Conservation (phyloP, 2,888 invertebrate species). For the Deilephila elpenor region DNA sequence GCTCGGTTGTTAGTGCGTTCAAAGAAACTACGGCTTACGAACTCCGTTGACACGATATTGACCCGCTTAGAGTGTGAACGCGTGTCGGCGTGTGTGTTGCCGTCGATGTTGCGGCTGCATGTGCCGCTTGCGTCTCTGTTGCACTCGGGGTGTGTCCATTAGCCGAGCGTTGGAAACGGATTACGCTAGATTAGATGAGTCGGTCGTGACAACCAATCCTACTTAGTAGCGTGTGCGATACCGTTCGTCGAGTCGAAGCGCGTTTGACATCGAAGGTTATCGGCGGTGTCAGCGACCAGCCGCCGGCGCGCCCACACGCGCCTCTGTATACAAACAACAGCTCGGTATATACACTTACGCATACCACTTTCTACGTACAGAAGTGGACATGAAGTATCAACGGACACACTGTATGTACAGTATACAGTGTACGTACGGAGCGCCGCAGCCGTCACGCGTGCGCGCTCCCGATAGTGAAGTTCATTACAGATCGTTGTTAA, state of each 20-base stretch:
- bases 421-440: constrained; percentile 36
- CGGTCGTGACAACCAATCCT: constrained; percentile 13
- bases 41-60: constrained; percentile 28
- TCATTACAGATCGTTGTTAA: constrained; percentile 62
- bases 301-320: constrained; percentile 74
- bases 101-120: not conserved
- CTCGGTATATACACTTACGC: constrained; percentile 52
- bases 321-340: constrained; percentile 73
- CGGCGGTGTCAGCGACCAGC: constrained; percentile 81
- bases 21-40: constrained; percentile 27
- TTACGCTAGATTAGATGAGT: constrained; percentile 16
- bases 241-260: constrained; percentile 64
- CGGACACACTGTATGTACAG: constrained; percentile 40
- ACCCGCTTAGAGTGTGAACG: constrained; percentile 22
- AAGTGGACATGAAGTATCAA: constrained; percentile 33
- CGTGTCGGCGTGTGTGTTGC: constrained; percentile 11
- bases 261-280: constrained; percentile 82
- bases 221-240: constrained; percentile 28
- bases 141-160: constrained; percentile 13
- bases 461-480: constrained; percentile 65
- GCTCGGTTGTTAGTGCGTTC: constrained; percentile 8
- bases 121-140: not conserved
- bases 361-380: constrained; percentile 36
- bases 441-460: constrained; percentile 57
- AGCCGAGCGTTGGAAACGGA: not conserved